A percentile compares a stretch with the other conserved stretches of the same genome.
Evolutionary conservation across 2,113 vertebrate species (phyloP).

Genomic region (Oxyruncus cristatus): DNA sequence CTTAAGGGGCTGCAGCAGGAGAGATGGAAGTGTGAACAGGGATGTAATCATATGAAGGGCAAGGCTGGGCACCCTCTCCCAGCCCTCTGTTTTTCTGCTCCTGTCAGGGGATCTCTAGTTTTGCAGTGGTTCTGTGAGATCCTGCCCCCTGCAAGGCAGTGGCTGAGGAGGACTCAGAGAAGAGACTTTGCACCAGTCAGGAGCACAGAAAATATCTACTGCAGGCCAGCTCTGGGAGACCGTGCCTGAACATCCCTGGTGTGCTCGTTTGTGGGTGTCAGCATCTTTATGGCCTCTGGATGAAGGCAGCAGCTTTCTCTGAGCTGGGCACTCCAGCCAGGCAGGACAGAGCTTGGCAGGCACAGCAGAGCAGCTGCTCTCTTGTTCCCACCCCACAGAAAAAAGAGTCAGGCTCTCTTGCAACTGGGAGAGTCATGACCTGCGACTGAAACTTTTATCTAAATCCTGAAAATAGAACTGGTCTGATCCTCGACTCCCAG

Average conservation of each 20-base stretch:
- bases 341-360: not conserved
- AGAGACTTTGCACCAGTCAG: not conserved
- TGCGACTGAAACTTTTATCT: not conserved
- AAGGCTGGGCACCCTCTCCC: not conserved
- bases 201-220: not conserved
- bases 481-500: not conserved
- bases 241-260: not conserved
- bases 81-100: not conserved
- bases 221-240: not conserved
- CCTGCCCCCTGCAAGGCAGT: not conserved
- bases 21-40: not conserved
- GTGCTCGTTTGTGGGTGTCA: not conserved
- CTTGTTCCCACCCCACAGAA: not conserved
- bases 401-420: not conserved
- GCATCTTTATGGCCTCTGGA: constrained; percentile 12
- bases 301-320: not conserved
- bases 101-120: not conserved
- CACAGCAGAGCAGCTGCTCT: not conserved
- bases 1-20: not conserved
- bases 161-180: not conserved
- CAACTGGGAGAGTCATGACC: not conserved
- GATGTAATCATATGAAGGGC: not conserved
- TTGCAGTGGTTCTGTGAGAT: not conserved
- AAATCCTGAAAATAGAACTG: constrained; percentile 16
- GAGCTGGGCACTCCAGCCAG: not conserved